Evolutionary conservation across 2,888 invertebrate species (phyloP).

Genomic region (Corythucha ciliata): DNA sequence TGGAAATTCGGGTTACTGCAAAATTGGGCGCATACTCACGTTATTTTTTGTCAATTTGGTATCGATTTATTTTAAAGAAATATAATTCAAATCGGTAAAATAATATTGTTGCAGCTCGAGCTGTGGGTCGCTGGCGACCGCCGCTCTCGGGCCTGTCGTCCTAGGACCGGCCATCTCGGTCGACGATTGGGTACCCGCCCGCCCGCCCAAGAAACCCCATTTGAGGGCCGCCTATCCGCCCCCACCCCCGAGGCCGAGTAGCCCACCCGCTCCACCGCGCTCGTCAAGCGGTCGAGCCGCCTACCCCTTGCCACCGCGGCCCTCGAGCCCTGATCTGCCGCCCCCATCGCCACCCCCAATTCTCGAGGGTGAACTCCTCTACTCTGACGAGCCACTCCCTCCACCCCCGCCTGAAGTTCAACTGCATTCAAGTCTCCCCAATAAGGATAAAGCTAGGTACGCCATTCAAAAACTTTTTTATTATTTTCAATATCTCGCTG

Average conservation of each 20-base stretch:
- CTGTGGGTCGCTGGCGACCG: constrained; percentile 47
- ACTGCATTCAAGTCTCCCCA: constrained; percentile 18
- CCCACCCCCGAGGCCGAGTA: constrained; percentile 44
- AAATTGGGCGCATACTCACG: too few species aligned
- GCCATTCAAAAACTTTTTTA: too few species aligned
- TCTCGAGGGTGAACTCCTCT: constrained; percentile 19
- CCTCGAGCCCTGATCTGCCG: constrained; percentile 52
- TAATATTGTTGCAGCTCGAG: constrained; percentile 41
- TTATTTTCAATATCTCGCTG: too few species aligned
- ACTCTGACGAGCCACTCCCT: constrained; percentile 30
- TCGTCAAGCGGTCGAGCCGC: constrained; percentile 50
- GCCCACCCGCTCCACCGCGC: constrained; percentile 49
- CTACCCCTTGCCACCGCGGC: constrained; percentile 52
- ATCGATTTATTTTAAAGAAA: constrained; percentile 4
- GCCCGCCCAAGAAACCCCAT: constrained; percentile 68
- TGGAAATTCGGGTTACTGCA: too few species aligned
- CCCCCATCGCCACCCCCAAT: constrained; percentile 53
- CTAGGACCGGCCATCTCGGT: constrained; percentile 54
- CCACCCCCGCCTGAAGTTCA: constrained; percentile 30
- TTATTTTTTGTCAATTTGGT: too few species aligned
- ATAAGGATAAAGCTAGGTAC: constrained; percentile 21
- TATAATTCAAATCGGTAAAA: neutral
- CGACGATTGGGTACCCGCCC: constrained; percentile 61
- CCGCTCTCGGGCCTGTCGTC: constrained; percentile 52
- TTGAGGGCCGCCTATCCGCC: constrained; percentile 45